Evolutionary conservation across 2,797 vertebrate species (phyloP), one percentile per base, ranked within the genome.

Genomic region (Chloroceryle amazona): DNA sequence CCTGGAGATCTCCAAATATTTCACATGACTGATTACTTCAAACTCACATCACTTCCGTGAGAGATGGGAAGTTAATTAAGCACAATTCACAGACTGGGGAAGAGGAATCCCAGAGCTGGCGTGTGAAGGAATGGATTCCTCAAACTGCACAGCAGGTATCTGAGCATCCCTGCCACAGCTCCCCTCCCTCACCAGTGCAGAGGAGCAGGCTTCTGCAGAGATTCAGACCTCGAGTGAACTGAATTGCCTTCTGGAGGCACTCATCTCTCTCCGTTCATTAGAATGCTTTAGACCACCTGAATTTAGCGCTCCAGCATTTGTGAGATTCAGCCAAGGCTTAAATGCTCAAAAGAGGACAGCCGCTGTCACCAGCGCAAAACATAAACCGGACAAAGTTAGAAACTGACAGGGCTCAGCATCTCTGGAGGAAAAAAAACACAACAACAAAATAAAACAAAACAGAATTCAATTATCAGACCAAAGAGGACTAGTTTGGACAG

Each of bases 91-190:
- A 60, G 54, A 29, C 8, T 42, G 33, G 9, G 29, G n/a, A 88
- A 81, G 42, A 84, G 47, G 80, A 90, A 68, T 1, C 0, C 8
- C 61, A 91, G 39, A 39, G 2, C 21, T 21, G 23, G 58, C 1
- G 3, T 0, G 1, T 8, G 14, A 42, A 83, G 37, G 33, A 87
- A 67, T 2, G 6, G 37, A 83, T 52, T 72, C 49, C 75, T 68
- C 3, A 20, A 44, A 15, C 0, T 0, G 2, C 63, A 57, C 0
- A 1, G 52, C 72, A 71, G 12, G 37, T 15, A 60, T 7, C 49
- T 10, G 15, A 83, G 79, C 52, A 44, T 9, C 61, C 11, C 35
- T 21, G 35, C 67, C 78, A 33, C 0, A 0, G 31, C 3, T 11
- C 52, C 26, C 14, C 22, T 49, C 66, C 35, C 37, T 28, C 2